Percentiles rank a stretch among this genome's conserved stretches.
These are phyloP conservation scores for Sternarchorhynchus goeldii DNA, from an alignment of 2,797 vertebrate species.

Conservation along the genomic window DNA sequence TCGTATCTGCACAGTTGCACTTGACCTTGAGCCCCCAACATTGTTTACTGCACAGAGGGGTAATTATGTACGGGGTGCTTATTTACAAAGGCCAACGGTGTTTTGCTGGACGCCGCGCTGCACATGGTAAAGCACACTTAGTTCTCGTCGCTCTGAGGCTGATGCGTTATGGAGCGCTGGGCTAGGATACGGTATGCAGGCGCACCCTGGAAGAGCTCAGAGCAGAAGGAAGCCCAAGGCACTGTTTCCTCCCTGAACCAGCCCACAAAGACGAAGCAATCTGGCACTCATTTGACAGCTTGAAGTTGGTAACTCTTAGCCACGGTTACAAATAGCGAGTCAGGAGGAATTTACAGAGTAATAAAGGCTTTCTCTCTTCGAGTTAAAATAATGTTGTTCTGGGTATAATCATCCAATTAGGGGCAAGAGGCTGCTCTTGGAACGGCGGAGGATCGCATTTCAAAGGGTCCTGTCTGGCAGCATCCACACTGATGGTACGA, in stretches of 20 bases:
- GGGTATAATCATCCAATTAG: slow-evolving; percentile 84
- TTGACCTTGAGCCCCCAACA: slow-evolving; percentile 43
- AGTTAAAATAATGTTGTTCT: slow-evolving; percentile 86
- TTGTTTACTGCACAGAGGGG: slow-evolving; percentile 48
- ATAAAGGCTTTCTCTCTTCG: slow-evolving; percentile 65
- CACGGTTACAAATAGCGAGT: slow-evolving; percentile 71
- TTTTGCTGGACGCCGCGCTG: slow-evolving; percentile 50
- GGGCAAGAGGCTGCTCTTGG: slow-evolving; percentile 73
- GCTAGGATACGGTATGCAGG: slow-evolving; percentile 41
- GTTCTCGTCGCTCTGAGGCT: slow-evolving; percentile 43
- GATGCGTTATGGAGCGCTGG: slow-evolving; percentile 47
- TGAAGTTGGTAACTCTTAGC: slow-evolving; percentile 66
- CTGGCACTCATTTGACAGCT: slow-evolving; percentile 63
- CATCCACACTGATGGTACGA: slow-evolving; percentile 70
- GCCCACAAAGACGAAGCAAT: slow-evolving; percentile 54
- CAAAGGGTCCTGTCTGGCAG: slow-evolving; percentile 79
- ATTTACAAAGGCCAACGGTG: slow-evolving; percentile 45
- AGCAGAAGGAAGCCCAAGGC: slow-evolving; percentile 50
- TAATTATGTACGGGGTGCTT: slow-evolving; percentile 41
- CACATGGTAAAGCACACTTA: slow-evolving; percentile 37
- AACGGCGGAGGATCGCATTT: slow-evolving; percentile 79
- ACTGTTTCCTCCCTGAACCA: slow-evolving; percentile 42
- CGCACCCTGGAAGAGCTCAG: slow-evolving; percentile 27
- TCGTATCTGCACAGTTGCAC: slow-evolving; percentile 27
- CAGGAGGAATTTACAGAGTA: slow-evolving; percentile 71